A percentile compares a stretch with the other conserved stretches of the same genome.
phyloP scores from a whole-genome alignment of 2,113 vertebrate genomes.

The Pteropus alecto region DNA sequence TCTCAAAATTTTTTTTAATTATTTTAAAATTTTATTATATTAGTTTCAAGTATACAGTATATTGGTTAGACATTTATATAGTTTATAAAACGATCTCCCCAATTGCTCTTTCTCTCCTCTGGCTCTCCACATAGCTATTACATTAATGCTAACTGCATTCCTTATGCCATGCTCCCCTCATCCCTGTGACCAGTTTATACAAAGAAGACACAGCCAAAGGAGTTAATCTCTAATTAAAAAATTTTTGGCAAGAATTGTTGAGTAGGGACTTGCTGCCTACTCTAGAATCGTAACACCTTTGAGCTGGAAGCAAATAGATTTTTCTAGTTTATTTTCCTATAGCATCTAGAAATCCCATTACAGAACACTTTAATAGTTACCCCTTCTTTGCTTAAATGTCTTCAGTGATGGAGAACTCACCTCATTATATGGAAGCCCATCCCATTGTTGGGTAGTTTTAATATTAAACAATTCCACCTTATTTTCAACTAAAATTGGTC shows the following conservation, averaged over 20 bases:
- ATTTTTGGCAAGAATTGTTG: background rate
- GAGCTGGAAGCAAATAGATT: background rate
- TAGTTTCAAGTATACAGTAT: no score
- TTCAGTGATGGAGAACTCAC: background rate
- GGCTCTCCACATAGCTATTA: no score
- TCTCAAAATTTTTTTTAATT: background rate
- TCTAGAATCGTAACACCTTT: slow-evolving; percentile 15
- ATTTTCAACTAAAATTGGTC: slow-evolving; percentile 32
- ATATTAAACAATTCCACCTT: background rate
- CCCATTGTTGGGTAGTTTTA: background rate
- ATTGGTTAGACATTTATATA: no score
- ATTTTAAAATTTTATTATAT: no score
- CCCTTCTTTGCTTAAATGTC: background rate
- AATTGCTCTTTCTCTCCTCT: no score
- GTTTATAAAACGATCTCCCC: no score
- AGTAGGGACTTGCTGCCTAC: background rate
- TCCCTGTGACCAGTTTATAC: background rate
- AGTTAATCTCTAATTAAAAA: background rate
- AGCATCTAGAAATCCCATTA: slow-evolving; percentile 12
- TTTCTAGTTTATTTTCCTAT: slow-evolving; percentile 34
- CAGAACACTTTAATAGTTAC: background rate
- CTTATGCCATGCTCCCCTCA: no score
- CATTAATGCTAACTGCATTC: no score
- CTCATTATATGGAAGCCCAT: background rate
- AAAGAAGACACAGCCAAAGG: background rate